Evolutionary conservation across 1,140 invertebrate genomes (phyloP).

Genomic region (Anoplophora glabripennis): DNA sequence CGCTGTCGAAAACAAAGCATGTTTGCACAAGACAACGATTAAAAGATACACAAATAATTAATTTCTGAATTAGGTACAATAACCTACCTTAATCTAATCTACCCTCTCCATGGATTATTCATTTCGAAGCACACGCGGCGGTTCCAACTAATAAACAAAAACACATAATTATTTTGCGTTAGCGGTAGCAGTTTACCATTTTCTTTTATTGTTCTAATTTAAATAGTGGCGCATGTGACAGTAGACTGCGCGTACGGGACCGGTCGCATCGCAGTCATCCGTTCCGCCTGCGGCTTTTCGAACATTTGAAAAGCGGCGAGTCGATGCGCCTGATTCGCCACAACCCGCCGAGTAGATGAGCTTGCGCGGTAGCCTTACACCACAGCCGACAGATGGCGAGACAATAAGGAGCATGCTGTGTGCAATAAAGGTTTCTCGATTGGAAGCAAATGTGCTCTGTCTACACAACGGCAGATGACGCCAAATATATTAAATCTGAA

Average conservation of each 20-base stretch:
- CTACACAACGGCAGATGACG: not conserved
- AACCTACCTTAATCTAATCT: too few species aligned
- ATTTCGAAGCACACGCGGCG: too few species aligned
- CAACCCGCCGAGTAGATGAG: conserved; percentile 17
- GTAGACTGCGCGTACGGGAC: conserved; percentile 21
- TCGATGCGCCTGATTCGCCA: conserved; percentile 15
- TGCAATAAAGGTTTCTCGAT: not conserved
- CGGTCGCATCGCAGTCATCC: conserved; percentile 5
- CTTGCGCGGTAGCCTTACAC: conserved; percentile 15
- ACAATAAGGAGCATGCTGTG: not conserved
- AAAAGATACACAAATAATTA: too few species aligned
- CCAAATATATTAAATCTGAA: too few species aligned
- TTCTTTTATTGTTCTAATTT: conserved; percentile 27
- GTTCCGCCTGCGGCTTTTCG: conserved; percentile 6
- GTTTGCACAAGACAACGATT: too few species aligned
- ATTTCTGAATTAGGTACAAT: too few species aligned
- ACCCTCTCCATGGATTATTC: too few species aligned
- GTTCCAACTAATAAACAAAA: too few species aligned
- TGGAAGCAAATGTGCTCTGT: not conserved
- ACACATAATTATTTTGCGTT: conserved; percentile 2
- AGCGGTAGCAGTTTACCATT: conserved; percentile 19
- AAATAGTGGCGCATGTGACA: conserved; percentile 36
- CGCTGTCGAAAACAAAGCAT: too few species aligned
- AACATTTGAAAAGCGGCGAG: conserved; percentile 17
- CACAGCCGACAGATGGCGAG: conserved; percentile 1